A percentile compares a stretch with the other conserved stretches of the same genome.
Evolutionary conservation across 1,140 invertebrate genomes (phyloP).

Genomic region (Papilio dardanus): DNA sequence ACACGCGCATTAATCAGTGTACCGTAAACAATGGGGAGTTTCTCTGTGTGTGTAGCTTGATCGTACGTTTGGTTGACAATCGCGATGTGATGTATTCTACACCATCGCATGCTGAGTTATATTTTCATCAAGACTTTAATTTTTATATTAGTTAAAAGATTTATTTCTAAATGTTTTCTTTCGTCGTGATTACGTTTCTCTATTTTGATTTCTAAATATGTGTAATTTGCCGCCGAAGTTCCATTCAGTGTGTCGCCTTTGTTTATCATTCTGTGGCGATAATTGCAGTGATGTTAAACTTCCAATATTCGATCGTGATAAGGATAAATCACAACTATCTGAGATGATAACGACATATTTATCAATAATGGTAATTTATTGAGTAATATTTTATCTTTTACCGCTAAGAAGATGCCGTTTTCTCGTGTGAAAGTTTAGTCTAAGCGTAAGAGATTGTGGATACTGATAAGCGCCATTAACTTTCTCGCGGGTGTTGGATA

Average conservation of each 20-base stretch:
- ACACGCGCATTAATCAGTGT: conserved; percentile 68
- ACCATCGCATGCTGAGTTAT: conserved; percentile 81
- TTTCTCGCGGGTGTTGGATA: conserved; percentile 83
- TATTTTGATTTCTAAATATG: conserved; percentile 84
- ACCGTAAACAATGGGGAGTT: conserved; percentile 76
- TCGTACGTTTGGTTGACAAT: conserved; percentile 82
- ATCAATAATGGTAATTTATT: conserved; percentile 79
- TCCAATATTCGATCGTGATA: conserved; percentile 83
- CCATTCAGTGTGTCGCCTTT: conserved; percentile 86
- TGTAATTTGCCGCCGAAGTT: conserved; percentile 87
- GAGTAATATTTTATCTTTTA: conserved; percentile 54
- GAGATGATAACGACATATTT: conserved; percentile 82
- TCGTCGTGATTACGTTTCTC: conserved; percentile 76
- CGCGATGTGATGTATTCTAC: conserved; percentile 82
- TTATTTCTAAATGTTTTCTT: conserved; percentile 82
- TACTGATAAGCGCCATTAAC: conserved; percentile 84
- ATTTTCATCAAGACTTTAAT: conserved; percentile 80
- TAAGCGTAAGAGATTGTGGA: conserved; percentile 81
- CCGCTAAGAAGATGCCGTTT: conserved; percentile 63
- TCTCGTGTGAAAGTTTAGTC: conserved; percentile 82
- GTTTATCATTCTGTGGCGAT: conserved; percentile 84
- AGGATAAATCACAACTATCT: conserved; percentile 82
- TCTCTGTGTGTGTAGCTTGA: conserved; percentile 79
- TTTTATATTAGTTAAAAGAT: conserved; percentile 78
- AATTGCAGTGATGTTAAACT: conserved; percentile 84